A percentile compares a stretch with the other conserved stretches of the same genome.
Evolutionary conservation across 2,113 vertebrate species (phyloP).

Genomic region (Myiopsitta monachus): DNA sequence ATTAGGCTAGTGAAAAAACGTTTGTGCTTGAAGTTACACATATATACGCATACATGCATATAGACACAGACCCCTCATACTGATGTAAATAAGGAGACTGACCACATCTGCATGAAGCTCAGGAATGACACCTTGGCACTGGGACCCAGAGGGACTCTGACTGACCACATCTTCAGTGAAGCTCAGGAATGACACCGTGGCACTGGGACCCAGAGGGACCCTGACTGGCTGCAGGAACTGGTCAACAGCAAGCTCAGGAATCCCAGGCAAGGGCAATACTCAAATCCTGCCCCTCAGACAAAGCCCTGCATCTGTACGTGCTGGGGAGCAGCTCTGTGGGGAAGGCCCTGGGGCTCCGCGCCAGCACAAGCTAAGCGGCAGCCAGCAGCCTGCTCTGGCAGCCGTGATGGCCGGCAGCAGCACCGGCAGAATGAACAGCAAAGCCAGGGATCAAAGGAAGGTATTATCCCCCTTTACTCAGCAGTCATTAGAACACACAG

Average conservation of each 20-base stretch:
- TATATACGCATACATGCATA: accelerated
- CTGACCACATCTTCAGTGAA: too few relatives aligned
- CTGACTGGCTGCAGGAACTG: neutral
- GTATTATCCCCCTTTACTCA: neutral
- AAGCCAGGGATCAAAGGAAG: neutral
- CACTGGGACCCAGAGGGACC: neutral
- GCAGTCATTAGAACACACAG: neutral
- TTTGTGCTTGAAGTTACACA: neutral
- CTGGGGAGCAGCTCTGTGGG: neutral
- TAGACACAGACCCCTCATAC: too few relatives aligned
- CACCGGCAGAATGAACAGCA: neutral
- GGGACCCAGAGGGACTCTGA: neutral
- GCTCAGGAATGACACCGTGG: neutral
- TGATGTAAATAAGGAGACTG: neutral
- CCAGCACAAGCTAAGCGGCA: neutral
- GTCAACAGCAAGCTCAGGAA: neutral
- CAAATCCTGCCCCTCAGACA: neutral
- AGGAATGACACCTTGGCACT: neutral
- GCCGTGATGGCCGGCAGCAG: neutral
- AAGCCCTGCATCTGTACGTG: neutral
- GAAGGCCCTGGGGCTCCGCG: neutral
- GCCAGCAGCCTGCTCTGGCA: neutral
- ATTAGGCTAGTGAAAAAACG: neutral
- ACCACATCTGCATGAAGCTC: neutral
- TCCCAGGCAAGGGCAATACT: neutral